Conservation (phyloP, 2,113 vertebrate species). For the Saccopteryx bilineata region DNA sequence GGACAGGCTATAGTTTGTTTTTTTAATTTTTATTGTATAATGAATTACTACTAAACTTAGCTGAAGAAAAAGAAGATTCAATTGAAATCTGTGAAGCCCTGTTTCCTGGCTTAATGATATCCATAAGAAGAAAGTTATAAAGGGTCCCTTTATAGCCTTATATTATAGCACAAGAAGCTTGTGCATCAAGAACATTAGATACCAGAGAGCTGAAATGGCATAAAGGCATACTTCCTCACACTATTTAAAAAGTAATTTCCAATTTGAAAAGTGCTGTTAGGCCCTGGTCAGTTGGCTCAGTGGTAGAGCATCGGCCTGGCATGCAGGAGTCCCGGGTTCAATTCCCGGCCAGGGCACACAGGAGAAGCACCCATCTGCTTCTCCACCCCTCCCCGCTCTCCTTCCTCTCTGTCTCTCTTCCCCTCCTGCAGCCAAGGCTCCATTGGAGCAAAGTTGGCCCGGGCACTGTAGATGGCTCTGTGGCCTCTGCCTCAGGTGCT, state of each 20-base stretch:
- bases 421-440: no score
- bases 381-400: no score
- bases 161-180: not conserved
- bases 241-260: slow-evolving; percentile 51
- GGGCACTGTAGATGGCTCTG: no score
- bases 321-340: no score
- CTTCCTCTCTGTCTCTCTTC: no score
- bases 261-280: slow-evolving; percentile 23
- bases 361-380: no score
- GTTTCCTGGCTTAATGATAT: not conserved
- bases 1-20: not conserved
- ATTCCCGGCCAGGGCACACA: no score
- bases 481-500: no score
- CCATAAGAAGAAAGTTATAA: slow-evolving; percentile 5
- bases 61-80: not conserved
- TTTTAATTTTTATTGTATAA: slow-evolving; percentile 53
- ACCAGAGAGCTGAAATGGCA: slow-evolving; percentile 34
- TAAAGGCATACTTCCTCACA: not conserved
- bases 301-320: no score
- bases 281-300: no score
- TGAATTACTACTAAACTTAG: not conserved
- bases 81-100: not conserved
- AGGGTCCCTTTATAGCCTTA: not conserved
- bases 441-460: no score
- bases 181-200: not conserved